Conservation (phyloP, 2,113 vertebrate genomes). For the Apus apus region DNA sequence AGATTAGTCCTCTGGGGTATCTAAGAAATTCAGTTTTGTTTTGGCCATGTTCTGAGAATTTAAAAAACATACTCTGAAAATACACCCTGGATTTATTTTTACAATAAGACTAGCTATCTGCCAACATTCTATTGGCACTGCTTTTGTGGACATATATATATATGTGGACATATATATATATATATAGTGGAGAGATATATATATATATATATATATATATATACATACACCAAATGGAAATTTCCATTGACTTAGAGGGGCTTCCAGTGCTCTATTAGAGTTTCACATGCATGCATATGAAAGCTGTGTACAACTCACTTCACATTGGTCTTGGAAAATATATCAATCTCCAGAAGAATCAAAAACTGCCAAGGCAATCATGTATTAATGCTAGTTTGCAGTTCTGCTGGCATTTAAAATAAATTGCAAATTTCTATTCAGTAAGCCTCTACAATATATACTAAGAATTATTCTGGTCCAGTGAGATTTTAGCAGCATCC, state of each 20-base stretch:
- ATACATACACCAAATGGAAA: neutral
- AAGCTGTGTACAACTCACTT: neutral
- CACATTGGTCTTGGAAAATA: neutral
- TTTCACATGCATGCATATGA: neutral
- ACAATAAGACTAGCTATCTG: neutral
- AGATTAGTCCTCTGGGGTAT: neutral
- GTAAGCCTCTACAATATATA: neutral
- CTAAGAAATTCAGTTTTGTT: conserved; percentile 7
- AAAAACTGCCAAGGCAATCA: neutral
- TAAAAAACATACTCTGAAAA: neutral
- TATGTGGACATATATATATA: neutral
- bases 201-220: neutral
- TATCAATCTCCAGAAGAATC: neutral
- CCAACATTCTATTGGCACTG: neutral
- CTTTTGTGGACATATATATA: neutral
- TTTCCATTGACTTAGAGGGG: neutral
- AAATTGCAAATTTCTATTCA: neutral
- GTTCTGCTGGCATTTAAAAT: neutral
- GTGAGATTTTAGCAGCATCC: neutral
- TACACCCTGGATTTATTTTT: neutral
- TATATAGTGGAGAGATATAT: no score
- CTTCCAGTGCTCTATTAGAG: neutral
- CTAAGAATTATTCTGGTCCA: neutral
- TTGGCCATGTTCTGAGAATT: neutral
- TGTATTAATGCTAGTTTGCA: neutral